phyloP scores from a whole-genome alignment of 2,888 invertebrate genomes.

The Formica aserva region DNA sequence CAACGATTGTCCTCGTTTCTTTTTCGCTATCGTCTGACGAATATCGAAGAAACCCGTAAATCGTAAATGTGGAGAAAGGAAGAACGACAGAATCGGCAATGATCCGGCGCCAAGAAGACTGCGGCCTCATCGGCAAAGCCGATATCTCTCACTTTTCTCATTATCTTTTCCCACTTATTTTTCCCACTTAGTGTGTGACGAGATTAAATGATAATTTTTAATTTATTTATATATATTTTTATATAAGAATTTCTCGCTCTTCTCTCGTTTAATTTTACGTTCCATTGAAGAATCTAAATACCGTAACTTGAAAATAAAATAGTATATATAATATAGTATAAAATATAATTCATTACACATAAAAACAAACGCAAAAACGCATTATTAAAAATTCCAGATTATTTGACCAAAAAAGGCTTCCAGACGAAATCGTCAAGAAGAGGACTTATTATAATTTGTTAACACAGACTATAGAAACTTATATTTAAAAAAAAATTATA shows the following conservation, averaged over 20 bases:
- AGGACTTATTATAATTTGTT: not conserved
- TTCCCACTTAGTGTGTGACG: not conserved
- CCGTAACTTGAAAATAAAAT: not conserved
- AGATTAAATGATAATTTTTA: not conserved
- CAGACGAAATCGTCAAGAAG: not conserved
- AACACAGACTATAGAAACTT: not conserved
- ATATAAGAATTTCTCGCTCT: not conserved
- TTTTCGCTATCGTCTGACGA: constrained; percentile 11
- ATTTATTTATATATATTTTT: not conserved
- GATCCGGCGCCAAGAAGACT: constrained; percentile 65
- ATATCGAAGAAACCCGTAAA: constrained; percentile 70
- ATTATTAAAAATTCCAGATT: not conserved
- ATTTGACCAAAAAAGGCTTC: not conserved
- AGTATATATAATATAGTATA: not conserved
- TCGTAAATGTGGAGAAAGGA: constrained; percentile 48
- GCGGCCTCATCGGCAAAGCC: constrained; percentile 11
- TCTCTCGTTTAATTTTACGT: not conserved
- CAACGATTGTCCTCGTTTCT: constrained; percentile 60
- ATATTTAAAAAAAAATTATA: not conserved
- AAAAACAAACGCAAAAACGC: not conserved
- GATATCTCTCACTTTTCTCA: constrained; percentile 16
- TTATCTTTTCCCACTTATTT: constrained; percentile 23
- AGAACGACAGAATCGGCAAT: constrained; percentile 42
- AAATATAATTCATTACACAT: not conserved
- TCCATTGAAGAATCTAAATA: not conserved